Base-by-base conservation (phyloP, 1,140 invertebrate species). In the Lordiphosa clarofinis region DNA sequence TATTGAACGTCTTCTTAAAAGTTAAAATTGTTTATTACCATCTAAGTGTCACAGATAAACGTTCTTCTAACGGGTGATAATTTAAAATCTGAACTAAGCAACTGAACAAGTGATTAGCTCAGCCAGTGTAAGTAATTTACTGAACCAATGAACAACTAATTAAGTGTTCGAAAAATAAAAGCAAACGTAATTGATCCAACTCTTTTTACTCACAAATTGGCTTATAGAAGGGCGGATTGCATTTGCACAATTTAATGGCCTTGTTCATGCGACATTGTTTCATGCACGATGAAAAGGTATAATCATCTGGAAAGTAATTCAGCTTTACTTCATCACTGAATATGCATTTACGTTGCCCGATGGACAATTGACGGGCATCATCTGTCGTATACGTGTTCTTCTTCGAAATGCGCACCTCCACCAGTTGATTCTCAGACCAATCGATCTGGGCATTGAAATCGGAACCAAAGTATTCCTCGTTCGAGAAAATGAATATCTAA, bases 371-470 rank as follows among this genome's bases (percentile, higher is more conserved):
- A 1, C 91, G 89, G 0, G 93, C 92, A 72, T 94, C 92, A 37
- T 92, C 91, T 1, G 93, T 94, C 0, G 93, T 94, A 69, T 94
- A 94, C 2, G 93, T 94, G 68, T 93, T 92, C 87, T 93, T 94
- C 19, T 93, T 91, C 0, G 92, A 92, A 67, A 94, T 94, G 0
- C 91, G 90, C 5, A 94, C 91, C 65, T 91, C 92, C 24, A 92
- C 90, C n/a, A 93, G 90, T 46, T 90, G 90, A 10, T 69, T 71
- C 33, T 76, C 76, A 11, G 92, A 91, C 93, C 93, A 94, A n/a
- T 92, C 89, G 58, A 93, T 92, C 62, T 94, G 93, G 0, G 93
- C 91, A 67, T 91, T 91, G 60, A 92, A 91, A 54, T 94, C 93
- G 1, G 92, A 73, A 0, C 91, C 92, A 3, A 93, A 92, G 86